Percentiles rank a stretch among this genome's conserved stretches.
These are phyloP conservation scores for Sarcophaga subvicina DNA, from an alignment of 2,888 invertebrate species.

Conservation along the genomic window DNA sequence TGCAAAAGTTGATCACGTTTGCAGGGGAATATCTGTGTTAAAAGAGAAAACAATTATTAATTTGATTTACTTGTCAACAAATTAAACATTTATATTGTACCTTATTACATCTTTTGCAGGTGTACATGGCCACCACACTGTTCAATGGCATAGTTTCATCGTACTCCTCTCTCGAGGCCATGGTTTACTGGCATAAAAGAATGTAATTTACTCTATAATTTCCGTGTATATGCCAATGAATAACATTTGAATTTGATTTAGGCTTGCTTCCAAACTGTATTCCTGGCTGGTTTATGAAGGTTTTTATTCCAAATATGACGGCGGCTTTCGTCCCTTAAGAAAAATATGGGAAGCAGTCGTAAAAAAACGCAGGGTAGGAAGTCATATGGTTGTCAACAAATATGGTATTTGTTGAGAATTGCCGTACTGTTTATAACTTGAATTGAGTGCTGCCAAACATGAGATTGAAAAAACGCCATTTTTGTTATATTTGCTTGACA, in stretches of 20 bases:
- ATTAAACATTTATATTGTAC: conserved; percentile 41
- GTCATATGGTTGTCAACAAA: conserved; percentile 68
- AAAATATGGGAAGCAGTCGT: conserved; percentile 47
- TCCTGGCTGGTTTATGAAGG: background rate
- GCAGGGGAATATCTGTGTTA: conserved; percentile 77
- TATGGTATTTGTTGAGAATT: conserved; percentile 29
- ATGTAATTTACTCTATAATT: background rate
- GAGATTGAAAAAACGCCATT: background rate
- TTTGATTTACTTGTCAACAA: background rate
- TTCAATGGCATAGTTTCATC: conserved; percentile 63
- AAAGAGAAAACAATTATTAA: background rate
- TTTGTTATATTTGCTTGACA: background rate
- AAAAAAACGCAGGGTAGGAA: conserved; percentile 58
- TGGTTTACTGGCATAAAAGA: conserved; percentile 11
- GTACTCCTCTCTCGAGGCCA: conserved; percentile 68
- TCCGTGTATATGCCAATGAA: background rate
- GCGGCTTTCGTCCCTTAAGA: conserved; percentile 61
- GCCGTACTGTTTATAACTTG: conserved; percentile 11
- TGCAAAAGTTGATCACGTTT: conserved; percentile 81
- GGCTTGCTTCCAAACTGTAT: conserved; percentile 16
- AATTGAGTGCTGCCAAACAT: background rate
- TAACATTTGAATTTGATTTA: background rate
- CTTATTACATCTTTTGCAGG: conserved; percentile 72
- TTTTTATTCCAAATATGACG: conserved; percentile 45
- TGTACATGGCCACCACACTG: conserved; percentile 68